Conservation (phyloP, 2,113 vertebrate genomes). For the Paedocypris sp. region DNA sequence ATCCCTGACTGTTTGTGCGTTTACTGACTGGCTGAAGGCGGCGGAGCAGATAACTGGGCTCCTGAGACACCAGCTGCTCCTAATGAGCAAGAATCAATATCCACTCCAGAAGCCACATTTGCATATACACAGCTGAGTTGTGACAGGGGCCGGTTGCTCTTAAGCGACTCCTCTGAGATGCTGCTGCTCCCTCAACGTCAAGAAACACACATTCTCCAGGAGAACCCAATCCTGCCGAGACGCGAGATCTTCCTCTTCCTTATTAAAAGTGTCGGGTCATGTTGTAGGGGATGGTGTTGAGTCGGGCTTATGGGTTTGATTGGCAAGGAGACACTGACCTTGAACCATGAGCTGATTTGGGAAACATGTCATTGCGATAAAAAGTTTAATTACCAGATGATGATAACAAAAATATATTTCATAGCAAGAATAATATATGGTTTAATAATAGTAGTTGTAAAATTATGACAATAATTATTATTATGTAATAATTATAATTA, state of each 20-base stretch:
- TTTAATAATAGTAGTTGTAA: no score
- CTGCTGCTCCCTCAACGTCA: neutral
- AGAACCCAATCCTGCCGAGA: neutral
- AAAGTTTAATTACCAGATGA: no score
- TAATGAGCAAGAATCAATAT: conserved; percentile 31
- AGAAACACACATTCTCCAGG: neutral
- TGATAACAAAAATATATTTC: no score
- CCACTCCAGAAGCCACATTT: neutral
- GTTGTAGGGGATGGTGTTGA: no score
- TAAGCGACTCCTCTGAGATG: neutral
- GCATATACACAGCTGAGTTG: conserved; percentile 2
- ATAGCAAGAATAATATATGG: no score
- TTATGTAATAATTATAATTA: no score
- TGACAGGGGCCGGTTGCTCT: neutral
- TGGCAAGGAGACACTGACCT: no score
- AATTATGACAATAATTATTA: no score
- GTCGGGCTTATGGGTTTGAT: no score
- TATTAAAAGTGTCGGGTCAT: no score
- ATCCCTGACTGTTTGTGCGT: neutral
- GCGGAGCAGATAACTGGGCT: conserved; percentile 8
- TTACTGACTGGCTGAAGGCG: neutral
- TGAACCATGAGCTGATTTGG: no score
- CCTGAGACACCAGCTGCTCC: conserved; percentile 12
- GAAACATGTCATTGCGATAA: no score
- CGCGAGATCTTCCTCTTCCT: neutral